phyloP scores from a whole-genome alignment of 2,113 vertebrate genomes.

The Sebastes fasciatus region DNA sequence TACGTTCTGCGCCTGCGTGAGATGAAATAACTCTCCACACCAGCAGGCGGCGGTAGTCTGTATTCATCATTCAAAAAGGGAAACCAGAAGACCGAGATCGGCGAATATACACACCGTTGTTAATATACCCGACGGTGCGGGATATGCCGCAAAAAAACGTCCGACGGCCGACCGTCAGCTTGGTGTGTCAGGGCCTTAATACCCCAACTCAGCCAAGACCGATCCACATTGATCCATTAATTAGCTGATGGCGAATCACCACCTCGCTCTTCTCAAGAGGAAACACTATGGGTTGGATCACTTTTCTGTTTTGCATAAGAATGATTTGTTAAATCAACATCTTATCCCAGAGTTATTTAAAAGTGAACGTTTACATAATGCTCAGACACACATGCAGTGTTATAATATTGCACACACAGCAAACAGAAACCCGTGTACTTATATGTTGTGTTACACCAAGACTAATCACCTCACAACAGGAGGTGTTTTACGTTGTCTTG shows the following conservation, averaged over 20 bases:
- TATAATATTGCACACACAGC: neutral
- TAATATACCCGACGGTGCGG: too few species aligned
- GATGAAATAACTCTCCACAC: too few species aligned
- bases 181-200: neutral
- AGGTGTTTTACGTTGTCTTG: neutral
- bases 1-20: too few species aligned
- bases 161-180: too few species aligned
- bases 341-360: constrained; percentile 24
- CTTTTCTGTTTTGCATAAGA: neutral
- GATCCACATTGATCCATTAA: constrained; percentile 53
- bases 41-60: too few species aligned
- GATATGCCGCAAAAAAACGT: too few species aligned
- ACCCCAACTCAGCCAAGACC: constrained; percentile 31
- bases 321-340: constrained; percentile 17
- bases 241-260: constrained; percentile 47
- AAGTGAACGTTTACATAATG: constrained; percentile 21
- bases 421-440: neutral
- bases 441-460: constrained; percentile 1
- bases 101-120: too few species aligned
- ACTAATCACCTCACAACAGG: constrained; percentile 28
- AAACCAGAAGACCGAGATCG: too few species aligned
- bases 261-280: neutral
- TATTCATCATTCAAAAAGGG: too few species aligned
- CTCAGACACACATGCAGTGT: neutral
- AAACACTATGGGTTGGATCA: neutral